These are phyloP conservation scores for Poeciliopsis infans DNA, from an alignment of 2,797 vertebrate genomes.

Conservation along the genomic window DNA sequence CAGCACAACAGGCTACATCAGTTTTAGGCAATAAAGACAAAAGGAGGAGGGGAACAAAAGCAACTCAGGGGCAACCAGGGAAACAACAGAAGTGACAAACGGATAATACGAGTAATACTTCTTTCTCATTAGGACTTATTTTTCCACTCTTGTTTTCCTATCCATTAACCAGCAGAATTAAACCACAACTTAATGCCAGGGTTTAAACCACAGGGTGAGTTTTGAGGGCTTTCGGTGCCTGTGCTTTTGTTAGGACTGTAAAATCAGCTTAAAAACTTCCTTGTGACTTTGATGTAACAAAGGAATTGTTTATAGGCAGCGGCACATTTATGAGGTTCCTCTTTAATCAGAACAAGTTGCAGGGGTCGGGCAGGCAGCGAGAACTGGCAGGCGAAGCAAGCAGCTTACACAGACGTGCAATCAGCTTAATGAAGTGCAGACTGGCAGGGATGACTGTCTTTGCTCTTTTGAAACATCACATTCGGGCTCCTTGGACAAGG, in stretches of 20 bases:
- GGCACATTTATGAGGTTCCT: constrained; percentile 72
- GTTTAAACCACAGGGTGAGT: constrained; percentile 20
- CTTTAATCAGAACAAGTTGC: constrained; percentile 76
- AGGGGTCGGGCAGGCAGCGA: constrained; percentile 34
- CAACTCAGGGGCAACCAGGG: not conserved
- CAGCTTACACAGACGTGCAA: constrained; percentile 54
- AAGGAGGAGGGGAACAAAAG: not conserved
- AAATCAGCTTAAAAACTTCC: constrained; percentile 71
- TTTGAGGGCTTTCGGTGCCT: constrained; percentile 36
- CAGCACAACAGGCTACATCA: not conserved
- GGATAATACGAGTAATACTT: constrained; percentile 6
- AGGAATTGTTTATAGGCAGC: constrained; percentile 74
- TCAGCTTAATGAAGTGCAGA: constrained; percentile 76
- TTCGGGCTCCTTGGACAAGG: constrained; percentile 23
- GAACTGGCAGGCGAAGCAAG: constrained; percentile 38
- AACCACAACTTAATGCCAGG: not conserved
- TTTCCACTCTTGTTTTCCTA: constrained; percentile 16
- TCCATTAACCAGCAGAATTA: constrained; percentile 25
- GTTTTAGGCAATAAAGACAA: not conserved
- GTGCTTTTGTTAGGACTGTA: constrained; percentile 53
- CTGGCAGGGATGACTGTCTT: constrained; percentile 42
- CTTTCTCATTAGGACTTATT: constrained; percentile 42
- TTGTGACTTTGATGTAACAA: constrained; percentile 79
- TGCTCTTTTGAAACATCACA: constrained; percentile 37
- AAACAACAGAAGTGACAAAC: not conserved